These are phyloP conservation scores for Tricholauxania praeusta DNA, from an alignment of 2,888 invertebrate species.

Conservation along the genomic window DNA sequence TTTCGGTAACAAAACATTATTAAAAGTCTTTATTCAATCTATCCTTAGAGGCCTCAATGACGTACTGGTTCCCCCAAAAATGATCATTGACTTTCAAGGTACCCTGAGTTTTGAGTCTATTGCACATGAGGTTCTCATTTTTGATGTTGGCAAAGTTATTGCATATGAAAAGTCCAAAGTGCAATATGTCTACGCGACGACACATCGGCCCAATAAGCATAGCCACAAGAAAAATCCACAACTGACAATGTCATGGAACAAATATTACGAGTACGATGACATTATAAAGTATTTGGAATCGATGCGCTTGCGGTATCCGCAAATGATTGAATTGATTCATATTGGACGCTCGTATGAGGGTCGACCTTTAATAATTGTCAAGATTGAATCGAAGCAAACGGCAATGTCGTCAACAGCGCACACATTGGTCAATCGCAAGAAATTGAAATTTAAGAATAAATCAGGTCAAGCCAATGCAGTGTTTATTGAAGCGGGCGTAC, in stretches of 20 bases:
- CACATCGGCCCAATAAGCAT: slow-evolving; percentile 38
- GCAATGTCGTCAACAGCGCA: slow-evolving; percentile 49
- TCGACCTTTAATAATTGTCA: slow-evolving; percentile 77
- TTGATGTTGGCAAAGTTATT: slow-evolving; percentile 82
- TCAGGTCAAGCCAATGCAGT: slow-evolving; percentile 77
- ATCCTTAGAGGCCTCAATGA: slow-evolving; percentile 72
- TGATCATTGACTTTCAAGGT: slow-evolving; percentile 65
- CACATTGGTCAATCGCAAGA: slow-evolving; percentile 55
- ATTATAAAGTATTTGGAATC: slow-evolving; percentile 78
- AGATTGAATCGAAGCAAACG: slow-evolving; percentile 71
- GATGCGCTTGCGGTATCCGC: slow-evolving; percentile 74
- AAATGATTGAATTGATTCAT: slow-evolving; percentile 76
- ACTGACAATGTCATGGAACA: slow-evolving; percentile 75
- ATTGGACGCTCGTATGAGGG: slow-evolving; percentile 82
- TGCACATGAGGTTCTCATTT: slow-evolving; percentile 76
- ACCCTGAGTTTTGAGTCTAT: slow-evolving; percentile 74
- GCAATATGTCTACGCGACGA: slow-evolving; percentile 59
- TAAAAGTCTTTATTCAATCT: neutral
- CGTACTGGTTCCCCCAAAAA: slow-evolving; percentile 78
- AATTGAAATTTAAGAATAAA: slow-evolving; percentile 64
- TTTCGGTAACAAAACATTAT: neutral
- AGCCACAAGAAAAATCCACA: slow-evolving; percentile 14
- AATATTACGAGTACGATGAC: slow-evolving; percentile 79
- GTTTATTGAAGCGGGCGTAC: slow-evolving; percentile 85
- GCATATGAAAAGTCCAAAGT: slow-evolving; percentile 75